Percentiles rank a stretch among this genome's conserved stretches.
These are phyloP conservation scores for Drosophila hamatofila DNA, from an alignment of 2,888 invertebrate species.

Conservation along the genomic window DNA sequence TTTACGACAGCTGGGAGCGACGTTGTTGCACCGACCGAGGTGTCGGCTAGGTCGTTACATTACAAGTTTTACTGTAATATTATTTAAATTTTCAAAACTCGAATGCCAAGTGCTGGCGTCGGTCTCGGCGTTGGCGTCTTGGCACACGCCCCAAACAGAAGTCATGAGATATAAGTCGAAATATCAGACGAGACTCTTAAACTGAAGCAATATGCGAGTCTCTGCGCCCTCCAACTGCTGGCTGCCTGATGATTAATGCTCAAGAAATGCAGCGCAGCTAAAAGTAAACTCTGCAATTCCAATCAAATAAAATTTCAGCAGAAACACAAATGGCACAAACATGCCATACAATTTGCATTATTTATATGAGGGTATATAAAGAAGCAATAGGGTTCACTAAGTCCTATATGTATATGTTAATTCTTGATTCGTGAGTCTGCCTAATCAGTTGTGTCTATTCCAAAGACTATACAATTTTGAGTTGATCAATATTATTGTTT, in stretches of 20 bases:
- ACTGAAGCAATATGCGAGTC: conserved; percentile 17
- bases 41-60: conserved; percentile 60
- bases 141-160: conserved; percentile 41
- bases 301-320: background rate
- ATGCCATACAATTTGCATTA: background rate
- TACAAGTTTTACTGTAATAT: conserved; percentile 58
- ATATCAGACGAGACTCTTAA: conserved; percentile 13
- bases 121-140: background rate
- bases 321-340: background rate
- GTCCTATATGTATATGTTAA: background rate
- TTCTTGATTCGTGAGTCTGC: background rate
- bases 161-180: conserved; percentile 26
- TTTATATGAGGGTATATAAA: background rate
- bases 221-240: background rate
- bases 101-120: background rate
- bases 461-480: no score
- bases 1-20: conserved; percentile 60
- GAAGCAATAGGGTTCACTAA: background rate
- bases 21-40: conserved; percentile 45
- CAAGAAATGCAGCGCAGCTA: background rate
- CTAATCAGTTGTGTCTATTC: no score
- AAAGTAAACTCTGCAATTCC: background rate
- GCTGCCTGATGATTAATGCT: conserved; percentile 15
- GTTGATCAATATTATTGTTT: no score
- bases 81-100: conserved; percentile 56